These are phyloP conservation scores for Nestor notabilis DNA, from an alignment of 2,113 vertebrate genomes.

Conservation along the genomic window DNA sequence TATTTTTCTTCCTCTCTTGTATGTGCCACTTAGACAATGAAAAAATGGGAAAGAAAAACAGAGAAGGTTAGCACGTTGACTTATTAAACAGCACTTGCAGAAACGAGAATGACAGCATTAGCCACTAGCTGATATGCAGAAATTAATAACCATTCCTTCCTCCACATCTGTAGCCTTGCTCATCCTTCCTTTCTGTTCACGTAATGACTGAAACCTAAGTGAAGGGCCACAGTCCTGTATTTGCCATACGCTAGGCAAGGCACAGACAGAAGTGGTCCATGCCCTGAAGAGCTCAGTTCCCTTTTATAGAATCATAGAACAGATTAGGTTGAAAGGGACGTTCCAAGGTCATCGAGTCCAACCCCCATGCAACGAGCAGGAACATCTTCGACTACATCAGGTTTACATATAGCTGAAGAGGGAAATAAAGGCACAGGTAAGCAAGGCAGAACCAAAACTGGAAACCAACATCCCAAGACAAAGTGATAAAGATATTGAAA, in stretches of 20 bases:
- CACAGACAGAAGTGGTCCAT: rapidly evolving
- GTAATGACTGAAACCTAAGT: neutral
- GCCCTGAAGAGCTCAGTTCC: neutral
- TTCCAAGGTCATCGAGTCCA: neutral
- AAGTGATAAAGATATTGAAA: neutral
- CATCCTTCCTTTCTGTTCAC: neutral
- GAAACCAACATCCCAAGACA: neutral
- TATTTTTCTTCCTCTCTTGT: neutral
- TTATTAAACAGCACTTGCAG: neutral
- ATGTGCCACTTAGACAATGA: neutral
- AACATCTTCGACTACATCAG: neutral
- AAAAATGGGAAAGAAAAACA: neutral
- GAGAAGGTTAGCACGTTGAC: neutral
- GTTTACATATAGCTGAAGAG: neutral
- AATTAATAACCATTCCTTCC: neutral
- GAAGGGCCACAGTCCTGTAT: neutral
- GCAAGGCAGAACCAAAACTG: rapidly evolving
- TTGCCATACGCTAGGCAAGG: rapidly evolving
- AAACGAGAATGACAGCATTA: neutral
- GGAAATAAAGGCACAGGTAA: rapidly evolving
- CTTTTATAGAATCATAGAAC: neutral
- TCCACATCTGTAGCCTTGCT: neutral
- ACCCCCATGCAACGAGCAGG: neutral
- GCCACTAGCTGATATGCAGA: neutral
- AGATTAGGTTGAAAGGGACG: neutral